Base-by-base conservation (phyloP, 2,888 invertebrate species). In the Eumerus sabulonum region DNA sequence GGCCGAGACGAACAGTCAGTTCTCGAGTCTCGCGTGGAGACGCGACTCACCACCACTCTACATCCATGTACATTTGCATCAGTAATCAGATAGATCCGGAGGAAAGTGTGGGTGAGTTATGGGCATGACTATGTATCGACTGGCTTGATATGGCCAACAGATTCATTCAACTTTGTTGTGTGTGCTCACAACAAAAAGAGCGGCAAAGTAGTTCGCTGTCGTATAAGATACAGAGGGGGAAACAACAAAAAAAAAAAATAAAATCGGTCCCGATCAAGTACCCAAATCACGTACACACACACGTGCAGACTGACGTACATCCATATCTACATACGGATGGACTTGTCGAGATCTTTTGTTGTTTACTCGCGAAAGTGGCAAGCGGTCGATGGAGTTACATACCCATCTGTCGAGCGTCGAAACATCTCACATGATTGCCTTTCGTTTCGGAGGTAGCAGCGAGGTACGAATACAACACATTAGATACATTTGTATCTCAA, bases 71-170 rank as follows among this genome's bases (percentile, higher is more conserved):
- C 73, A 70, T 79, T 68, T 74, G 79, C 79, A 79, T 74, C 59
- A 19, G 38, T 79, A 79, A 79, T 79, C 68, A 79, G 74, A 60
- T 74, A 79, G 74, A 79, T 79, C 79, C 79, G 79, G 74, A 79
- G 79, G 79, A 79, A 79, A 79, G 79, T 79, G 79, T 79, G 79
- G 79, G 79, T 79, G 74, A 79, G 27, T 79, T 79, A 79, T 79
- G 79, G 79, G 53, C 74, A 79, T 60, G 79, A 68, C 74, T 60
- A 44, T 51, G 66, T 66, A 71, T 64, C 66, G 72, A 62, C n/a
- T n/a, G n/a, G n/a, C n/a, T 62, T 56, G 27, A 27, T 27, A 27
- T 72, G 77, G 66, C 57, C 56, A 50, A 67, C 47, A 16, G 19
- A 71, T 71, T 71, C 57, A 59, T 77, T 72, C 50, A 62, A 54